These are phyloP conservation scores for Dyspetes luteomarginatus DNA, from an alignment of 2,888 invertebrate species.

Conservation along the genomic window DNA sequence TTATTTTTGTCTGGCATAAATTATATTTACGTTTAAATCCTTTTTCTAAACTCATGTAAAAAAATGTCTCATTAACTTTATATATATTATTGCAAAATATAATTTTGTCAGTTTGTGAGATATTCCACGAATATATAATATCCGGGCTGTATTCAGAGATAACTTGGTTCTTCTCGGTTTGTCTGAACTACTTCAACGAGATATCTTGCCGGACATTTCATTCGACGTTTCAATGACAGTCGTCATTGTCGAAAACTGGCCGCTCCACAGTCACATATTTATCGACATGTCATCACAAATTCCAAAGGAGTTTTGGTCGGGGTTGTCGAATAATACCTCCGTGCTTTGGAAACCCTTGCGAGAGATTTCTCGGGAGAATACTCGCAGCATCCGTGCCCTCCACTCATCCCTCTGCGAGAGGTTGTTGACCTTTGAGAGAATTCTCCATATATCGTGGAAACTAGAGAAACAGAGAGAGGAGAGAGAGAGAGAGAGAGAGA, in stretches of 20 bases:
- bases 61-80: too few relatives aligned
- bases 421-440: conserved; percentile 44
- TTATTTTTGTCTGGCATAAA: too few relatives aligned
- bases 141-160: too few relatives aligned
- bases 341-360: conserved; percentile 14
- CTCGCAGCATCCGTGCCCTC: conserved; percentile 43
- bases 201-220: conserved; percentile 25
- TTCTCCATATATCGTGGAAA: conserved; percentile 36
- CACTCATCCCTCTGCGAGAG: background rate
- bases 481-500: background rate
- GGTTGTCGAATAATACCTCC: conserved; percentile 39
- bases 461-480: background rate
- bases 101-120: too few relatives aligned
- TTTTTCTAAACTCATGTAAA: too few relatives aligned
- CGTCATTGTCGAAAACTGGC: background rate
- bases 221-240: too few relatives aligned
- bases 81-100: too few relatives aligned
- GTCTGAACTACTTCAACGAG: too few relatives aligned
- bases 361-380: conserved; percentile 50
- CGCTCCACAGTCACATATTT: background rate
- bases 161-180: too few relatives aligned
- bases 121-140: too few relatives aligned
- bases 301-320: conserved; percentile 30
- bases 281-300: conserved; percentile 41
- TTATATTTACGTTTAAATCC: too few relatives aligned